Base-by-base conservation (phyloP, 2,113 vertebrate species). In the Falco punctatus region DNA sequence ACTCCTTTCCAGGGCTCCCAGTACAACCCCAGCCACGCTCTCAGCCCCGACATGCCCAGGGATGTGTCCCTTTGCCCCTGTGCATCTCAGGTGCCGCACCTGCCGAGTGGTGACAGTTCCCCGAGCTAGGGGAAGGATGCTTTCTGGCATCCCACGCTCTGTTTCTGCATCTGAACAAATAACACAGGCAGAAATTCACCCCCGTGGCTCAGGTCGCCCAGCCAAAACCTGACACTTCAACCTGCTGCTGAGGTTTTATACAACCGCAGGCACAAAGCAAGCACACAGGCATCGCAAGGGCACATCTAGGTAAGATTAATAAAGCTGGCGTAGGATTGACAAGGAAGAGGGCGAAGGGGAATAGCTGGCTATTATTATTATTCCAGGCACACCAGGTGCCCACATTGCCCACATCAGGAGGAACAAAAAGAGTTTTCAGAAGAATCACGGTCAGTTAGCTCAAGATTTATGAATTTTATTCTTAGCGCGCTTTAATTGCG, bases 401-500 rank as follows among this genome's bases (percentile, higher is more conserved):
- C 84, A 28, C 57, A 35, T 66, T 5, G 2, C 55, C 87, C 32
- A 3, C 91, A 71, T 83, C 83, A 33, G 44, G 78, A 92, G 71
- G 92, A 93, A 79, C 88, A 88, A 69, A 84, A 86, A 65, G 84
- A 91, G 66, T 92, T 92, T 95, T 73, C 71, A 52, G 65, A 86
- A 84, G 86, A 88, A 90, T 48, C 65, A 8, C 32, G 5, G 88
- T 48, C 94, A 91, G 49, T 90, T 93, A 88, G 94, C 95, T 42
- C 30, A 86, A 94, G 92, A 97, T 95, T 87, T 71, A 94, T 89
- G 86, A 78, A 82, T 95, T 90, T 90, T 61, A 87, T 91, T 92
- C 95, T 92, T 74, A 64, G 85, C 2, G 88, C 23, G 6, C 92
- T 97, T 98, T 97, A 98, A 98, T 98, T 97, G 97, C 90, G 2